These are phyloP conservation scores for Hyles lineata DNA, from an alignment of 2,888 invertebrate species.

Conservation along the genomic window DNA sequence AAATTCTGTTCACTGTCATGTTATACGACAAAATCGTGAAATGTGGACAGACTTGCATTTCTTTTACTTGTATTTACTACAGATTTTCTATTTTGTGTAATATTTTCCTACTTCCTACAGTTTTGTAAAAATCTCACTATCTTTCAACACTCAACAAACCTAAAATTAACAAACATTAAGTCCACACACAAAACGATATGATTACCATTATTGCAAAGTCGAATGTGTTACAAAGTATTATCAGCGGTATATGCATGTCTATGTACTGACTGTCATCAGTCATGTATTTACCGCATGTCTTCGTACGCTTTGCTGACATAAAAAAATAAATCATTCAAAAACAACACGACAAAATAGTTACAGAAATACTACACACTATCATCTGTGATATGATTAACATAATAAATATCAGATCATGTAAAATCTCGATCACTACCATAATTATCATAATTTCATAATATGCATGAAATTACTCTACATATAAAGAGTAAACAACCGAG, in stretches of 20 bases:
- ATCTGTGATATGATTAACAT: constrained; percentile 5
- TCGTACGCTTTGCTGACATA: neutral
- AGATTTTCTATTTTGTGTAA: too few species aligned
- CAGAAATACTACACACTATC: neutral
- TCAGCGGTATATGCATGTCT: neutral
- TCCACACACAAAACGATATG: neutral
- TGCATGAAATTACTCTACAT: constrained; percentile 8
- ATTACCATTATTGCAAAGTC: constrained; percentile 9
- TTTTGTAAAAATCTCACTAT: neutral
- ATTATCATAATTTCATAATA: constrained; percentile 4
- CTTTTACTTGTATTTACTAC: too few species aligned
- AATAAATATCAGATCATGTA: neutral
- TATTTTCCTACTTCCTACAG: too few species aligned
- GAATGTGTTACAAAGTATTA: neutral
- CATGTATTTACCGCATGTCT: neutral
- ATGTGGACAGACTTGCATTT: too few species aligned
- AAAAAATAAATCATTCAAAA: neutral
- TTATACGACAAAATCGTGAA: neutral
- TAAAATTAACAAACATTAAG: neutral
- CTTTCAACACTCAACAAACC: neutral
- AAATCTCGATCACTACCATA: constrained; percentile 8
- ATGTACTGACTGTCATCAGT: neutral
- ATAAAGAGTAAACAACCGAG: constrained; percentile 25
- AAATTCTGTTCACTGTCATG: neutral
- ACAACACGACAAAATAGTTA: neutral